Base-by-base conservation (phyloP, 2,113 vertebrate species). In the Rhineura floridana region DNA sequence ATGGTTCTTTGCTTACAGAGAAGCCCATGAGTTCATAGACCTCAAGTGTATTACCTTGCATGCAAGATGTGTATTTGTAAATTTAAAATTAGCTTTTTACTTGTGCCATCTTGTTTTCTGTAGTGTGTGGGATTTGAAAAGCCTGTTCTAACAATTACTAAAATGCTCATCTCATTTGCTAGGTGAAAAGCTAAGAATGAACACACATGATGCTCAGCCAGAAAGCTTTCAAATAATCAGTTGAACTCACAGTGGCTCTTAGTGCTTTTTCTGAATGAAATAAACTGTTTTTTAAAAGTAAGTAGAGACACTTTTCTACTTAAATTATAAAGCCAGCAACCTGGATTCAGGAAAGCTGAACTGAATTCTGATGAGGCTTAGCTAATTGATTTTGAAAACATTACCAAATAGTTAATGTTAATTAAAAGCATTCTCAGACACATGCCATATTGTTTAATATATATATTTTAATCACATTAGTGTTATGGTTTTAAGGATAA, bases 401-500 rank as follows among this genome's bases (percentile, higher is more conserved):
- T 85, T 62, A 85, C 70, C 73, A 85, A 59, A 76, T 85, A 39
- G 52, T 85, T 85, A 59, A 30, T 59, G 70, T 85, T 75, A 85
- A 85, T 85, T 73, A 85, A 85, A 85, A 85, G 19, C 48, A 85
- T 59, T 33, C 21, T 19, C n/a, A 75, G 70, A 39, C 69, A 59
- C 25, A 59, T 59, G 17, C 83, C 83, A 55, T 75, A 85, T 59
- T 85, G 83, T 75, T 75, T 75, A 75, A 85, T 84, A 75, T 85
- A 85, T 75, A 85, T 85, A 59, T 85, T 75, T 85, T 85, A 75
- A 79, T 86, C 85, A 21, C 36, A 69, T 44, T 52, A 42, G 77
- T 79, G 76, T 69, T 86, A 69, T 83, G 63, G 67, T 84, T 46
- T 84, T 72, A 84, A 80, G 25, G 85, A 80, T 87, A 80, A 87